Base-by-base conservation (phyloP, 2,888 invertebrate genomes). In the Coleophora flavipennella region DNA sequence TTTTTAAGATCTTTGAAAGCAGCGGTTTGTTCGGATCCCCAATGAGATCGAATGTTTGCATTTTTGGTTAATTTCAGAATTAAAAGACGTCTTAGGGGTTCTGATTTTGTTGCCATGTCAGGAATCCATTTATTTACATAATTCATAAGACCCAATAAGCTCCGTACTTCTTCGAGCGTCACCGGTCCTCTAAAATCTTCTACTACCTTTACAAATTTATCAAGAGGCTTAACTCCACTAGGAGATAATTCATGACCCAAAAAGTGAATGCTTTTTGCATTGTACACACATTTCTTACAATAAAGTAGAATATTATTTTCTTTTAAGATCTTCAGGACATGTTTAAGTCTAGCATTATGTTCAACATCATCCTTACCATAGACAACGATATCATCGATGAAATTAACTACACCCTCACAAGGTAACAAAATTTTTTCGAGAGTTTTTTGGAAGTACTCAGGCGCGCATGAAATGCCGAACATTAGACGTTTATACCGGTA, bases 381-480 rank as follows among this genome's bases (percentile, higher is more conserved):
- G n/a, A n/a, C n/a, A n/a, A n/a, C n/a, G n/a, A n/a, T n/a, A n/a
- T n/a, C n/a, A n/a, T n/a, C n/a, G n/a, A n/a, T n/a, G n/a, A 31
- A 10, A 41, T 14, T 0, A 10, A n/a, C 11, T 0, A 40, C 48
- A 0, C 53, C 55, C 12, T 53, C 47, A 9, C 52, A 57, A 0
- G 9, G 6, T 6, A 54, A 9, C 0, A 56, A 31, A 2, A 59
- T 44, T 32, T 31, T 46, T 42, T 60, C 57, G 34, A 44, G 44
- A 6, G 53, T 53, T 45, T 69, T 63, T 50, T 42, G 39, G 11
- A 39, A 42, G 3, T 10, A 8, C 26, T 42, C 75, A 2, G 65
- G 58, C 26, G 74, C 76, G 31, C 64, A 62, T 59, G 27, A 64
- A 41, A 31, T n/a, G n/a, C n/a, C n/a, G n/a, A n/a, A n/a, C n/a